Evolutionary conservation across 2,113 vertebrate species (phyloP).

Genomic region (Cebidichthys violaceus): DNA sequence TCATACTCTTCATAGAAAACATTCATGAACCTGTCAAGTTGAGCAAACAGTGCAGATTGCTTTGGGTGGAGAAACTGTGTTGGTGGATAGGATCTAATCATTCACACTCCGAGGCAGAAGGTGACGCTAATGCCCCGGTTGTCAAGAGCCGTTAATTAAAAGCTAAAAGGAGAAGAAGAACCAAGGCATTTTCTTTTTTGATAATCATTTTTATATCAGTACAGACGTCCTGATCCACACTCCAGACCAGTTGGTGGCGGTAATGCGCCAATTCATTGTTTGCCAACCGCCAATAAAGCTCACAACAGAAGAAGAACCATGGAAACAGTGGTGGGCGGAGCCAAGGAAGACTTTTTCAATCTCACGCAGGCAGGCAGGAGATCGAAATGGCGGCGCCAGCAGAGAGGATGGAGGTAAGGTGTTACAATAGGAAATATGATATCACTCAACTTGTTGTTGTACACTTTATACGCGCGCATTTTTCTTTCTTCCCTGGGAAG

Average conservation of each 20-base stretch:
- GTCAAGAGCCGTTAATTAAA: background rate
- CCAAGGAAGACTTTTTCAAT: slow-evolving; percentile 22
- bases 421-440: background rate
- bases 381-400: slow-evolving; percentile 84
- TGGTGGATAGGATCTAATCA: no score
- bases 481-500: rapidly evolving
- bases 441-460: rapidly evolving
- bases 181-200: no score
- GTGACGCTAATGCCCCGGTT: background rate
- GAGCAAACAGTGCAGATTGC: background rate
- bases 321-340: slow-evolving; percentile 36
- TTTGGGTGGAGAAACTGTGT: background rate
- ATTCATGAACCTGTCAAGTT: background rate
- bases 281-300: background rate
- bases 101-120: background rate
- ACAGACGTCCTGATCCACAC: background rate
- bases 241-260: background rate
- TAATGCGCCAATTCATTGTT: background rate
- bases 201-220: no score
- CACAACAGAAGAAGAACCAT: background rate
- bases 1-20: background rate
- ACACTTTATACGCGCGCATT: rapidly evolving
- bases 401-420: slow-evolving; percentile 84
- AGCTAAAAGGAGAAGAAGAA: background rate
- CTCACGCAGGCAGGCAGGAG: slow-evolving; percentile 31